Evolutionary conservation across 2,113 vertebrate species (phyloP).

Genomic region (Cygnus buccinator): DNA sequence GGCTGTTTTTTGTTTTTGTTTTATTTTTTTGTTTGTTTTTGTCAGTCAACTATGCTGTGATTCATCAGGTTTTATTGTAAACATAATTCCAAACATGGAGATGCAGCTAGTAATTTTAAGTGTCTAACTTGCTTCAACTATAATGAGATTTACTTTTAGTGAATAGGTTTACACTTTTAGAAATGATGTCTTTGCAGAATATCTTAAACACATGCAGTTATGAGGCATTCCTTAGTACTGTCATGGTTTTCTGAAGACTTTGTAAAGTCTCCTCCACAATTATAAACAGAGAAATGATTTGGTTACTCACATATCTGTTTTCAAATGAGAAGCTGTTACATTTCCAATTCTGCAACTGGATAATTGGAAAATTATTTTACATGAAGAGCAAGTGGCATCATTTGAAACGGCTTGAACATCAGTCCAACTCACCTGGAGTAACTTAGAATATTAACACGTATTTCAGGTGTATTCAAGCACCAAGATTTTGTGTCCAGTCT

Average conservation of each 20-base stretch:
- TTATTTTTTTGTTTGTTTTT: background rate
- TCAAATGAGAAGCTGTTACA: slow-evolving; percentile 4
- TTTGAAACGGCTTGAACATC: background rate
- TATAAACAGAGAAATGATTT: background rate
- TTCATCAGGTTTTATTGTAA: background rate
- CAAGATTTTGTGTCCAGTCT: background rate
- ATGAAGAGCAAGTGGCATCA: background rate
- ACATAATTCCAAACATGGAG: background rate
- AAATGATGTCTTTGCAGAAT: background rate
- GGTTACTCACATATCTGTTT: background rate
- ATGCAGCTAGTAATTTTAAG: background rate
- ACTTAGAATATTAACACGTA: background rate
- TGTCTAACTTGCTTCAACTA: background rate
- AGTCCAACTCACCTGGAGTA: background rate
- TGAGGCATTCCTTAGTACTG: background rate
- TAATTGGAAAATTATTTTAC: background rate
- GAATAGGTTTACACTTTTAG: background rate
- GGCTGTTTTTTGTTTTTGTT: too few species aligned
- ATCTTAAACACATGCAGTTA: background rate
- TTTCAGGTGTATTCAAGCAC: background rate
- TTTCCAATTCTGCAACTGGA: background rate
- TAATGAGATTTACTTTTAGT: background rate
- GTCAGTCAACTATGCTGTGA: background rate
- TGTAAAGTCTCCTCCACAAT: background rate
- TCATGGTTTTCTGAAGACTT: background rate